Conservation (phyloP, 2,113 vertebrate species). For the Prochilodus magdalenae region DNA sequence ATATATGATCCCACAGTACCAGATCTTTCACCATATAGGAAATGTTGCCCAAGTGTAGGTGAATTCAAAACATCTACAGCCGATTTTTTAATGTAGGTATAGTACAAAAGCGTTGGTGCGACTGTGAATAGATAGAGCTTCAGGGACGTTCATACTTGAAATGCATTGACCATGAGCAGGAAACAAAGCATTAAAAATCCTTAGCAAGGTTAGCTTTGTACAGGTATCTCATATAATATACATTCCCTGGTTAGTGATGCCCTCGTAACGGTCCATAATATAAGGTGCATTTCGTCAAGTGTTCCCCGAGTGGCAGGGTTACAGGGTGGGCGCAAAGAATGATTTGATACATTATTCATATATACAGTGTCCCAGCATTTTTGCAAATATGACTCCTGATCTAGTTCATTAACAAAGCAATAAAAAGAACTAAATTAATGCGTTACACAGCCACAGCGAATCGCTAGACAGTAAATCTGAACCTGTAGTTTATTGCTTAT, state of each 20-base stretch:
- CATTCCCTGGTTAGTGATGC: conserved; percentile 48
- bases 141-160: not conserved
- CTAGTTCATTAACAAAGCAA: not conserved
- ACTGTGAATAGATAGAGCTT: not conserved
- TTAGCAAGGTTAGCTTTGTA: not conserved
- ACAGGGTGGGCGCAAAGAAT: not conserved
- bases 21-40: not conserved
- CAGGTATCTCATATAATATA: conserved; percentile 14
- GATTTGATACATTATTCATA: not conserved
- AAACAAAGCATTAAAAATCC: not conserved
- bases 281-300: conserved; percentile 42
- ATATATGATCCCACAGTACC: not conserved
- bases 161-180: not conserved
- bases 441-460: conserved; percentile 23
- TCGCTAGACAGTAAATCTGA: not conserved
- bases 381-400: conserved; percentile 24
- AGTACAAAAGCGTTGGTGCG: not conserved
- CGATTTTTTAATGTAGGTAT: not conserved
- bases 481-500: conserved; percentile 2
- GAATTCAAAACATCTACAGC: not conserved
- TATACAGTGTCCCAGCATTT: conserved; percentile 44
- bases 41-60: not conserved
- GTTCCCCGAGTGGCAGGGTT: conserved; percentile 13
- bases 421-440: conserved; percentile 3
- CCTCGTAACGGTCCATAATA: conserved; percentile 19